Evolutionary conservation across 2,888 invertebrate genomes (phyloP).

Genomic region (Cataglyphis livida): DNA sequence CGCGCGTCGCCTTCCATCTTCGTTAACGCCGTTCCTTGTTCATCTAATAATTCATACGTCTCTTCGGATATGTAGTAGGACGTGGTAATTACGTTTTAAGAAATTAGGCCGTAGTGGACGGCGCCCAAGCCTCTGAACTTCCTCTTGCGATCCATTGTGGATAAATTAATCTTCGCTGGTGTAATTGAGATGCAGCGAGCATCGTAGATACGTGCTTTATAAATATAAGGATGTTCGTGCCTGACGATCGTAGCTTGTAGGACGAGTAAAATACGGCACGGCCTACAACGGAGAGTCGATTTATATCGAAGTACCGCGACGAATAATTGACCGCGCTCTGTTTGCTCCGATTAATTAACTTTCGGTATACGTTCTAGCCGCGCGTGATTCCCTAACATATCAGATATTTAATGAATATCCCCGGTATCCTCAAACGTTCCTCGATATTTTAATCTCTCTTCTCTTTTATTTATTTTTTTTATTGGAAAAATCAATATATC

Average conservation of each 20-base stretch:
- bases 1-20: slow-evolving; percentile 23
- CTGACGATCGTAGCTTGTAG: slow-evolving; percentile 21
- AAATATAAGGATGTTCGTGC: slow-evolving; percentile 9
- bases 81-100: slow-evolving; percentile 33
- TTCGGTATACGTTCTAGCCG: neutral
- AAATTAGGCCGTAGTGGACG: slow-evolving; percentile 32
- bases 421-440: neutral
- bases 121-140: neutral
- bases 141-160: neutral
- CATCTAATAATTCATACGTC: slow-evolving; percentile 39
- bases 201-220: neutral
- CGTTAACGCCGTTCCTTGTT: slow-evolving; percentile 38
- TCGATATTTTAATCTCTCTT: neutral
- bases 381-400: neutral
- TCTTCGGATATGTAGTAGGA: slow-evolving; percentile 10
- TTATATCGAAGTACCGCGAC: slow-evolving; percentile 31
- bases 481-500: neutral
- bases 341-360: slow-evolving; percentile 58
- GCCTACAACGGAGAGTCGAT: slow-evolving; percentile 24
- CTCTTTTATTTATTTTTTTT: neutral
- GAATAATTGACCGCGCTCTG: slow-evolving; percentile 47
- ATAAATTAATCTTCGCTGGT: slow-evolving; percentile 21
- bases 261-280: slow-evolving; percentile 12
- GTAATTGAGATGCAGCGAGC: slow-evolving; percentile 15
- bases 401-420: neutral